phyloP scores from a whole-genome alignment of 2,888 invertebrate species.

The Fissipunctia ypsillon region DNA sequence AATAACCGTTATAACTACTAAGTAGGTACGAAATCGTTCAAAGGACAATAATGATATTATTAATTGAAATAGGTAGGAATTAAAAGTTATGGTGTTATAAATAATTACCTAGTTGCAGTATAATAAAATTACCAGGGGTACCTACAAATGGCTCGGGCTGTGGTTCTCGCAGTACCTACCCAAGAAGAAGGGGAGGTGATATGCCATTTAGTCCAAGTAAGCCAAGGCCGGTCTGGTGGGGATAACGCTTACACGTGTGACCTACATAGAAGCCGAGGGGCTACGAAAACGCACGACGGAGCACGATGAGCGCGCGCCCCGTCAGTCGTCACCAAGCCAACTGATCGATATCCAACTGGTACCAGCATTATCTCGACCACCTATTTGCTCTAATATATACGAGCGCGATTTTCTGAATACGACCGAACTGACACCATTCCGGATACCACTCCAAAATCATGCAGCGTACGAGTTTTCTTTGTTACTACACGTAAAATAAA shows the following conservation, averaged over 20 bases:
- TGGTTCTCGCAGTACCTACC: slow-evolving; percentile 61
- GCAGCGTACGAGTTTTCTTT: slow-evolving; percentile 54
- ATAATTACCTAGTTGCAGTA: not conserved
- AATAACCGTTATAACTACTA: not conserved
- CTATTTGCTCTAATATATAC: slow-evolving; percentile 26
- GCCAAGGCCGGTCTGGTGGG: slow-evolving; percentile 89
- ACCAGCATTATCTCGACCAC: slow-evolving; percentile 44
- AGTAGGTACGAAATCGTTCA: not conserved
- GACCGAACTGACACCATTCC: not conserved
- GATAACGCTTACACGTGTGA: slow-evolving; percentile 90
- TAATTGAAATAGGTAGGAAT: not conserved
- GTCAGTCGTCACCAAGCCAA: slow-evolving; percentile 56
- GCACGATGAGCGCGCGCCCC: slow-evolving; percentile 73
- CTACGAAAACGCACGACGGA: slow-evolving; percentile 81
- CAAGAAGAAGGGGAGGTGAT: slow-evolving; percentile 84
- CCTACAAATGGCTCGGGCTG: slow-evolving; percentile 39
- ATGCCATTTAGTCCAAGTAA: slow-evolving; percentile 86
- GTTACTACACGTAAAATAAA: slow-evolving; percentile 73
- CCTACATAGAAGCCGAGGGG: slow-evolving; percentile 86
- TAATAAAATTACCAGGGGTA: not conserved
- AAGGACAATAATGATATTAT: too few species aligned
- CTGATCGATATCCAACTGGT: slow-evolving; percentile 80
- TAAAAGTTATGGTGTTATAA: not conserved
- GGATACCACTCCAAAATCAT: slow-evolving; percentile 15
- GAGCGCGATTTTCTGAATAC: slow-evolving; percentile 1